phyloP scores from a whole-genome alignment of 2,797 vertebrate species.

The Hephaestus fuliginosus region DNA sequence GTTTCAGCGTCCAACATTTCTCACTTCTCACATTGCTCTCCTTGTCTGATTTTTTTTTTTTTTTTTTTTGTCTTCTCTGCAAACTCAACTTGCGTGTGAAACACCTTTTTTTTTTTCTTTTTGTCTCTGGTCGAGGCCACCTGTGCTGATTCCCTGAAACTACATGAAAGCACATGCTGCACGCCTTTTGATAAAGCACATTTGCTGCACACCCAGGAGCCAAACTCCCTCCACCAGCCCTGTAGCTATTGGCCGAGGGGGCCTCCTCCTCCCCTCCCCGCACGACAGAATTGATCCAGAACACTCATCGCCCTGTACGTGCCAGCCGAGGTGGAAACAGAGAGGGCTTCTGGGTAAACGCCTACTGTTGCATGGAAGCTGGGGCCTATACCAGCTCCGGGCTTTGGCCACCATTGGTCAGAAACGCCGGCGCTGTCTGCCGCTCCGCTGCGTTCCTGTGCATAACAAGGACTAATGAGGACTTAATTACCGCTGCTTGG shows the following conservation, averaged over 20 bases:
- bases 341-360: constrained; percentile 61
- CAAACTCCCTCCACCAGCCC: constrained; percentile 16
- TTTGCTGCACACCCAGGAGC: constrained; percentile 22
- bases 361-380: constrained; percentile 17
- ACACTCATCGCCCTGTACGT: constrained; percentile 71
- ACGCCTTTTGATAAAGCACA: constrained; percentile 58
- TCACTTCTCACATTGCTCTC: not conserved
- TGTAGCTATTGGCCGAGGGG: constrained; percentile 16
- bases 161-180: constrained; percentile 36
- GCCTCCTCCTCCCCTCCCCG: constrained; percentile 3
- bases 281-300: constrained; percentile 53
- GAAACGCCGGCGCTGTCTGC: constrained; percentile 54
- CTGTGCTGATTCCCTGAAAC: constrained; percentile 64
- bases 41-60: not conserved
- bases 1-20: not conserved
- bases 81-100: constrained; percentile 3
- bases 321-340: constrained; percentile 73
- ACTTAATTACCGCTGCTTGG: constrained; percentile 72
- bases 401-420: constrained; percentile 40
- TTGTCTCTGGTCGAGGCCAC: constrained; percentile 38
- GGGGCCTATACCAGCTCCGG: constrained; percentile 30
- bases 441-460: constrained; percentile 64
- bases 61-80: not conserved
- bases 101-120: not conserved
- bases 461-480: constrained; percentile 78